A percentile compares a stretch with the other conserved stretches of the same genome.
Conservation (phyloP, 1,140 invertebrate species). For the Drosophila jambulina region DNA sequence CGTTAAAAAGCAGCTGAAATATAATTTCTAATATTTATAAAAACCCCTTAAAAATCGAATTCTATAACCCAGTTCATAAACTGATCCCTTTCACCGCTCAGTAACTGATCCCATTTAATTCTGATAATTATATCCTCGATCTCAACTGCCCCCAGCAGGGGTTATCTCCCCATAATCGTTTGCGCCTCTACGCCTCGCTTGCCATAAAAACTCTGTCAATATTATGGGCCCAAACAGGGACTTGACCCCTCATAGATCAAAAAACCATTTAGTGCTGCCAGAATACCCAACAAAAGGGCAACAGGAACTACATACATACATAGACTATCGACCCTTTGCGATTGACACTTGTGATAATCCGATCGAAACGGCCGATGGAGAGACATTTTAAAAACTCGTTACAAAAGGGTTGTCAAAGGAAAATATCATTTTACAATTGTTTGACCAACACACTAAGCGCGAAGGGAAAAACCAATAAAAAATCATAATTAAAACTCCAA, state of each 20-base stretch:
- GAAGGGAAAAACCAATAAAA: constrained; percentile 73
- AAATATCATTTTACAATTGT: constrained; percentile 78
- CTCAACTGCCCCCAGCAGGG: constrained; percentile 9
- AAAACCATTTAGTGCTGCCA: constrained; percentile 34
- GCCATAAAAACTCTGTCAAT: constrained; percentile 41
- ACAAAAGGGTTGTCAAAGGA: constrained; percentile 60
- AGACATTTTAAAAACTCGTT: constrained; percentile 60
- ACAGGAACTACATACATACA: constrained; percentile 35
- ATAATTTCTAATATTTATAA: background rate
- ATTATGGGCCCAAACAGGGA: constrained; percentile 6
- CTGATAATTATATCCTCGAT: constrained; percentile 10
- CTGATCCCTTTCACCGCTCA: background rate
- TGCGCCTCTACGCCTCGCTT: constrained; percentile 15
- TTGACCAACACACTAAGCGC: constrained; percentile 72
- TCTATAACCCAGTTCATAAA: background rate
- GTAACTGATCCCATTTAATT: constrained; percentile 14
- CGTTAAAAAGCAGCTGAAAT: background rate
- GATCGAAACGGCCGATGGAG: constrained; percentile 33
- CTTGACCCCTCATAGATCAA: constrained; percentile 41
- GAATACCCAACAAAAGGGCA: constrained; percentile 26
- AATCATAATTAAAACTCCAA: constrained; percentile 81
- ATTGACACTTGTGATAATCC: constrained; percentile 71
- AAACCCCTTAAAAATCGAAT: background rate
- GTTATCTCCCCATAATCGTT: constrained; percentile 33
- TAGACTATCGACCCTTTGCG: constrained; percentile 42